Base-by-base conservation (phyloP, 2,888 invertebrate species). In the Philonicus albiceps region DNA sequence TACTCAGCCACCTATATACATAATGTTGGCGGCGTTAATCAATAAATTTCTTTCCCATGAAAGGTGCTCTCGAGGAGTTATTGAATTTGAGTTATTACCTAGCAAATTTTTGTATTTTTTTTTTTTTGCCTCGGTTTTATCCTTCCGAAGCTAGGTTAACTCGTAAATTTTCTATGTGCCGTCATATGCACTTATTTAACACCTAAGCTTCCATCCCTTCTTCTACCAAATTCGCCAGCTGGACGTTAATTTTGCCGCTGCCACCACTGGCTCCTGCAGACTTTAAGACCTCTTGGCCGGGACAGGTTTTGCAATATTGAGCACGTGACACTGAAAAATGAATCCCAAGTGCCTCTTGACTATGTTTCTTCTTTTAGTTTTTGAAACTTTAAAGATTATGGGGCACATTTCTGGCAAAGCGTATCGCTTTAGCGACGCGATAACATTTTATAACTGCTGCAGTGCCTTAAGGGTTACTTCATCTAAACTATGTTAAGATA, bases 81-180 rank as follows among this genome's bases (percentile, higher is more conserved):
- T 86, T 81, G 81, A 83, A 81, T 81, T 86, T 86, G 86, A 86
- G 55, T 78, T 86, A 86, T 86, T 86, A 40, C 22, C 19, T 30
- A 34, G 34, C 34, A 19, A 31, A 5, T 31, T 31, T 31, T 31
- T 31, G n/a, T n/a, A n/a, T n/a, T 31, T 31, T 31, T 31, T 31
- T 74, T 74, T 85, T 74, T 75, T 74, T 74, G 30, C 11, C 22
- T 55, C 31, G 37, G 19, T 64, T 72, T 83, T 64, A 83, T 83
- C 83, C 83, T 83, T 37, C 64, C 34, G 34, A 55, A 64, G 72
- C 72, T 11, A 83, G 19, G 37, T 83, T 40, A 83, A 83, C 37
- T 72, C 83, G 72, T 83, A 83, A 83, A 83, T 83, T 83, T 83
- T 37, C 83, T 31, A 19, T 64, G 83, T 64, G 83, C 83, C 49